These are phyloP conservation scores for Thera britannica DNA, from an alignment of 2,888 invertebrate species.

Conservation along the genomic window DNA sequence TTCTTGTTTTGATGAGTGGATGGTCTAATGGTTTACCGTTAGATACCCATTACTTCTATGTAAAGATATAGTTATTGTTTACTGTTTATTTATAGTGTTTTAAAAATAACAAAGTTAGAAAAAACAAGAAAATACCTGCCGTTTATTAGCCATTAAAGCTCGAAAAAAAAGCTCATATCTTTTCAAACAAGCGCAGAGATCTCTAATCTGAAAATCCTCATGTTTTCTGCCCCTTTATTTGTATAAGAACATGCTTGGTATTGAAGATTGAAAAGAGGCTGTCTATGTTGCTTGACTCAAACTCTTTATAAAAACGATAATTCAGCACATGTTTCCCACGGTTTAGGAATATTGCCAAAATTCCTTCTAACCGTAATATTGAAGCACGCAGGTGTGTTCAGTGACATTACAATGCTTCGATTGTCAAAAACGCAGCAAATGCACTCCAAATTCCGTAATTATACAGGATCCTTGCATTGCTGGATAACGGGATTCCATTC, in stretches of 20 bases:
- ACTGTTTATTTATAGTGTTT: no score
- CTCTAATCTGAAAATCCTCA: no score
- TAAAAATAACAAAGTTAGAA: no score
- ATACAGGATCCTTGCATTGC: conserved; percentile 61
- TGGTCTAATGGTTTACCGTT: conserved; percentile 18
- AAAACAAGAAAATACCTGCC: no score
- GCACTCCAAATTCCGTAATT: conserved; percentile 54
- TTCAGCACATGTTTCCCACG: conserved; percentile 63
- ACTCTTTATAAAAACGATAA: conserved; percentile 17
- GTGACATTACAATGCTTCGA: conserved; percentile 47
- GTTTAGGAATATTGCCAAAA: conserved; percentile 60
- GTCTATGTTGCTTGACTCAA: neutral
- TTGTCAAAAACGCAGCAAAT: conserved; percentile 36
- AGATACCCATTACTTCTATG: no score
- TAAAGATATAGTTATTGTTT: no score
- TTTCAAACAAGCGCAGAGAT: no score
- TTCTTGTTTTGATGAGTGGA: conserved; percentile 32
- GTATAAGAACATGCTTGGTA: neutral
- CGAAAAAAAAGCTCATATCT: no score
- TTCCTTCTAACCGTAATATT: conserved; percentile 52
- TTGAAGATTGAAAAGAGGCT: neutral
- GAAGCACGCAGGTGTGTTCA: conserved; percentile 66
- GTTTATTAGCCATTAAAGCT: no score
- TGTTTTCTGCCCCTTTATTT: neutral
- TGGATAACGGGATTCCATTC: conserved; percentile 60